Percentiles rank a stretch among this genome's conserved stretches.
phyloP scores from a whole-genome alignment of 2,797 vertebrate species.

The Columba guinea region DNA sequence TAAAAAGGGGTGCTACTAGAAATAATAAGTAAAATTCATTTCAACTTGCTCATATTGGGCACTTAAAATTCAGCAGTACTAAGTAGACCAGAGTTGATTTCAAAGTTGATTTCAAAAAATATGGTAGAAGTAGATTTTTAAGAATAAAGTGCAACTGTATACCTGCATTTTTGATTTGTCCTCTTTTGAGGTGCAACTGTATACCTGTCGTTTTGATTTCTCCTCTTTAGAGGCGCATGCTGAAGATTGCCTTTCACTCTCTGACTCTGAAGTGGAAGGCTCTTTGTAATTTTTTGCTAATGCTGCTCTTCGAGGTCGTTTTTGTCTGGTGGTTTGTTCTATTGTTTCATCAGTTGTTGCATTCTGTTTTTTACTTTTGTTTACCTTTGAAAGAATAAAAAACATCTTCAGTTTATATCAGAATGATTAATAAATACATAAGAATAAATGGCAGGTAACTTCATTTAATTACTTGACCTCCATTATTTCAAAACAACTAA shows the following conservation, averaged over 20 bases:
- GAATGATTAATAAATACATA: neutral
- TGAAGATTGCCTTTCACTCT: conserved; percentile 63
- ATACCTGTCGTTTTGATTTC: conserved; percentile 57
- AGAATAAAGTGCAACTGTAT: neutral
- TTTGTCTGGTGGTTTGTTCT: conserved; percentile 43
- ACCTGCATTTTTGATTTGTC: conserved; percentile 61
- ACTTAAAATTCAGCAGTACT: neutral
- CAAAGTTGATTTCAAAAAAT: neutral
- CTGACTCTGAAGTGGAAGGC: conserved; percentile 80
- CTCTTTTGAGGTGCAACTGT: neutral
- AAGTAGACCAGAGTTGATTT: neutral
- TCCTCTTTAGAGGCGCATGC: neutral
- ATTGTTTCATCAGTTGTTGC: neutral
- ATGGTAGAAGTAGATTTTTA: neutral
- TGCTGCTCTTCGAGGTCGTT: conserved; percentile 75
- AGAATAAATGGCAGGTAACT: neutral
- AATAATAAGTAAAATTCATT: neutral
- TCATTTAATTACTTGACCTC: neutral
- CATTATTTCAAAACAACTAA: neutral
- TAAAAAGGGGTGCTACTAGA: neutral
- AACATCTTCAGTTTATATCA: neutral
- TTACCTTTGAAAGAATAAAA: conserved; percentile 61
- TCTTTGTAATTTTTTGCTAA: conserved; percentile 80
- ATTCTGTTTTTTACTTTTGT: neutral
- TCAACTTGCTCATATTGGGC: neutral